These are phyloP conservation scores for Aphidius colemani DNA, from an alignment of 2,888 invertebrate genomes.

Conservation along the genomic window DNA sequence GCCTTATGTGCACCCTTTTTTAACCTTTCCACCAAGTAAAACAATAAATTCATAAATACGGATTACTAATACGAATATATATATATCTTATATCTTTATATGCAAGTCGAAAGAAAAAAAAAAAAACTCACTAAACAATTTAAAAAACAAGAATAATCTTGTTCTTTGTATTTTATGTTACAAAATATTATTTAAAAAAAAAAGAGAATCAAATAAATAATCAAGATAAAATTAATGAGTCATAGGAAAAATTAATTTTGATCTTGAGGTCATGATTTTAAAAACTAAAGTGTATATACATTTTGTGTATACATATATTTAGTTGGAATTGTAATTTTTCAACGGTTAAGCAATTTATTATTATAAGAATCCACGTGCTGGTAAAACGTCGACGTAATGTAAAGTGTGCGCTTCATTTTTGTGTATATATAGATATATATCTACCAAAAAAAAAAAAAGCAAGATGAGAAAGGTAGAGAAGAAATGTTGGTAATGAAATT, in stretches of 20 bases:
- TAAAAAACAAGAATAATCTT: too few relatives aligned
- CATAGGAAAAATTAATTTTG: not conserved
- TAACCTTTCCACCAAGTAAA: constrained; percentile 31
- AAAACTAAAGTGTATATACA: too few relatives aligned
- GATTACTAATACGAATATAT: constrained; percentile 32
- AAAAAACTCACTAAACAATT: not conserved
- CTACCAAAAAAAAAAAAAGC: too few relatives aligned
- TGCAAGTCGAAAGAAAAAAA: not conserved
- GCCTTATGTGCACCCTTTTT: constrained; percentile 42
- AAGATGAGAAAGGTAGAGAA: constrained; percentile 15
- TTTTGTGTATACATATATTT: constrained; percentile 3
- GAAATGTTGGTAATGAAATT: constrained; percentile 52
- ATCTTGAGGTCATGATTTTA: not conserved
- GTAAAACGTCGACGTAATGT: constrained; percentile 35
- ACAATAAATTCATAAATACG: constrained; percentile 14
- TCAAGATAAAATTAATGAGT: not conserved
- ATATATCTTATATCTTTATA: constrained; percentile 15
- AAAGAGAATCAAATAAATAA: not conserved
- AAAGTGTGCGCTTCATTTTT: not conserved
- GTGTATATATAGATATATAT: too few relatives aligned
- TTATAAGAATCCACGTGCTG: constrained; percentile 26
- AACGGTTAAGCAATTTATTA: constrained; percentile 46
- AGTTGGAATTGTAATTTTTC: constrained; percentile 46
- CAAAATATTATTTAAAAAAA: not conserved
- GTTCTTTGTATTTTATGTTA: too few relatives aligned